phyloP scores from a whole-genome alignment of 2,113 vertebrate genomes.

The Mesitornis unicolor region DNA sequence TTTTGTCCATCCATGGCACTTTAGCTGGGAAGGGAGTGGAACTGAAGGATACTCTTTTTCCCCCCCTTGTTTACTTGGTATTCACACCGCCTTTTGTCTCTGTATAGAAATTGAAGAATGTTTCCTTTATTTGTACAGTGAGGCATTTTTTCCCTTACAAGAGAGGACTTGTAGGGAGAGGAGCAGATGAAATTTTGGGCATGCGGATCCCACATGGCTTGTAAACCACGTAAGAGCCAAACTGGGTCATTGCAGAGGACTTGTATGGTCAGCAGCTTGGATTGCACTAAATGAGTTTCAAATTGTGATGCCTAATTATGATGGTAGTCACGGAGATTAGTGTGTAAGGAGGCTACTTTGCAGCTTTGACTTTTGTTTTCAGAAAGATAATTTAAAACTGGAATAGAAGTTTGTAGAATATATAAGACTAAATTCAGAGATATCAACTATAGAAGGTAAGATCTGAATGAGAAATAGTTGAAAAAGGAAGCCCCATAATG shows the following conservation, averaged over 20 bases:
- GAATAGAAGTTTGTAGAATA: background rate
- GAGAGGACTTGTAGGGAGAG: background rate
- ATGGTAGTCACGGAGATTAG: background rate
- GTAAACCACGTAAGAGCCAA: background rate
- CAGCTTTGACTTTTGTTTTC: background rate
- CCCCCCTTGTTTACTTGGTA: background rate
- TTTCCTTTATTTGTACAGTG: slow-evolving; percentile 3
- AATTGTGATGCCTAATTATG: background rate
- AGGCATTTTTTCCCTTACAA: background rate
- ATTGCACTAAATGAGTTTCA: background rate
- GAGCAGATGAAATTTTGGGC: slow-evolving; percentile 26
- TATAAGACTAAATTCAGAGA: background rate
- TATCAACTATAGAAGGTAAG: background rate
- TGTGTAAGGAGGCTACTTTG: background rate
- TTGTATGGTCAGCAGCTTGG: background rate
- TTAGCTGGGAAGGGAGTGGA: background rate
- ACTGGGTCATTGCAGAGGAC: slow-evolving; percentile 3
- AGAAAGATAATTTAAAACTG: background rate
- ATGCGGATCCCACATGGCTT: background rate
- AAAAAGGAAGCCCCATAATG: background rate
- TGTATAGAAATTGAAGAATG: slow-evolving; percentile 3
- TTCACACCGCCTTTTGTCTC: background rate
- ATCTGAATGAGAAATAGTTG: background rate
- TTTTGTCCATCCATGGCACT: background rate
- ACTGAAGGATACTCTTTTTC: background rate